phyloP scores from a whole-genome alignment of 2,888 invertebrate genomes.

The Pomacea canaliculata region DNA sequence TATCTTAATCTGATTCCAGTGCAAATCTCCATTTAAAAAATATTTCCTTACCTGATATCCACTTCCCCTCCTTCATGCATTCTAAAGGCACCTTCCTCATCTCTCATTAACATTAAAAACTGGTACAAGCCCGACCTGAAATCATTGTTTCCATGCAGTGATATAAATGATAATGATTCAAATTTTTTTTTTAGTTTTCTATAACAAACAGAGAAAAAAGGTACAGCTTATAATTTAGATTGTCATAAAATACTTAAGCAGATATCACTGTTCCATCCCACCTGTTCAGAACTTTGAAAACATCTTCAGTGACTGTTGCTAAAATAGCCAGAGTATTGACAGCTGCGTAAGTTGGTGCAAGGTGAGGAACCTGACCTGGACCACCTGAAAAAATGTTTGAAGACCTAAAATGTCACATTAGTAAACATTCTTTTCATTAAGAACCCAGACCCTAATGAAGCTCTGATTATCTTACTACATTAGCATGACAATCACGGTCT shows the following conservation, averaged over 20 bases:
- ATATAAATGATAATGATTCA: not conserved
- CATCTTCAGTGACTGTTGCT: slow-evolving; percentile 78
- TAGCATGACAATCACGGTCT: too few species aligned
- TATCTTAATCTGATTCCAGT: too few species aligned
- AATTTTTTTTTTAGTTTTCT: not conserved
- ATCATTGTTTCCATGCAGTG: not conserved
- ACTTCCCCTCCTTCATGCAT: slow-evolving; percentile 94
- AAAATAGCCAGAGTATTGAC: slow-evolving; percentile 92
- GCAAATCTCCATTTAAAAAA: too few species aligned
- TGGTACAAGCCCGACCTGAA: slow-evolving; percentile 77
- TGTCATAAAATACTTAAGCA: not conserved
- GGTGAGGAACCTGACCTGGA: slow-evolving; percentile 90
- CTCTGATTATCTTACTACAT: too few species aligned
- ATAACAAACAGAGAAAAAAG: too few species aligned
- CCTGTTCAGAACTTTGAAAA: slow-evolving; percentile 89
- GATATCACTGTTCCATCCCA: slow-evolving; percentile 45
- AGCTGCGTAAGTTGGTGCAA: slow-evolving; percentile 98
- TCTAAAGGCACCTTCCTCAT: slow-evolving; percentile 89
- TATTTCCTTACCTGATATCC: slow-evolving; percentile 76
- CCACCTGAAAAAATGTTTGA: slow-evolving; percentile 78
- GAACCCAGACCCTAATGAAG: too few species aligned
- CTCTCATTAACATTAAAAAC: slow-evolving; percentile 84
- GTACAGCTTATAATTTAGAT: not conserved
- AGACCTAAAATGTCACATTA: not conserved
- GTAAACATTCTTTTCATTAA: not conserved